Base-by-base conservation (phyloP, 2,113 vertebrate genomes). In the Drymodes brunneopygia region DNA sequence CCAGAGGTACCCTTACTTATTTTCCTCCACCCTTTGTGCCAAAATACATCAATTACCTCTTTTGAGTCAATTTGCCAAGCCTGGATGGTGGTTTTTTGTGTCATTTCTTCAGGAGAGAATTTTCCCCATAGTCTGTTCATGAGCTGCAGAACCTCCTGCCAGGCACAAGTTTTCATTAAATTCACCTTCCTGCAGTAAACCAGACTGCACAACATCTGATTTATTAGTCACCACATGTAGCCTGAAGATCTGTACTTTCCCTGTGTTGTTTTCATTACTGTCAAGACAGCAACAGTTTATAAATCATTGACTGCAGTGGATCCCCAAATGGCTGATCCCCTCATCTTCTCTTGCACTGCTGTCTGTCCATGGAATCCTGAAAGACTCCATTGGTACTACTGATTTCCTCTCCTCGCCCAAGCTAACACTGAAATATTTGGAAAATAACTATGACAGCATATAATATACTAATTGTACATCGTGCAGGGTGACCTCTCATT, bases 121-220 rank as follows among this genome's bases (percentile, higher is more conserved):
- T 73, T 93, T 91, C 66, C 44, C 60, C 1, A 0, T 45, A n/a
- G 16, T 51, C 38, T 57, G 13, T 81, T 54, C 1, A 2, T 48
- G 60, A 79, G 60, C 25, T 72, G 48, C 42, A 75, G 45, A 72
- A 67, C 62, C 40, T 54, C 88, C 69, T 2, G 6, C 24, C 48
- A 69, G 70, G 78, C 77, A 60, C 20, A 57, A 33, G 4, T 83
- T 89, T 92, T 91, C 83, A 81, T 89, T 78, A 84, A 67, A 77
- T 90, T 73, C 82, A 86, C 72, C 81, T 87, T 92, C 40, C 53
- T 54, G 61, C 70, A 35, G 65, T 69, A 94, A 94, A 71, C 6
- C 70, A 69, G 62, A 24, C 45, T 69, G 33, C 33, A 27, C 53
- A 74, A 56, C 65, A 74, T 67, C 64, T 31, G 5, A 81, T 65